A percentile compares a stretch with the other conserved stretches of the same genome.
phyloP scores from a whole-genome alignment of 2,888 invertebrate species.

The Volucella bombylans region DNA sequence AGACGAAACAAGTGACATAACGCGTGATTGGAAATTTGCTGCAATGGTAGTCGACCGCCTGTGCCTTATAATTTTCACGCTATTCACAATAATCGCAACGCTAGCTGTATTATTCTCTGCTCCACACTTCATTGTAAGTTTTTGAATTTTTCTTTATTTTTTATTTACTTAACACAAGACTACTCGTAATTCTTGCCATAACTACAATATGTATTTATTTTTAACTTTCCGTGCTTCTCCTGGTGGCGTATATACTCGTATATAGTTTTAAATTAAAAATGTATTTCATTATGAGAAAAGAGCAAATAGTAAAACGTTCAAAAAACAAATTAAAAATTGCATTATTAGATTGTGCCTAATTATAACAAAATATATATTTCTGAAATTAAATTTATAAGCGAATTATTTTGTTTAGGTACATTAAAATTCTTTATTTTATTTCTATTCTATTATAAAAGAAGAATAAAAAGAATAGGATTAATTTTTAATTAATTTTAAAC shows the following conservation, averaged over 20 bases:
- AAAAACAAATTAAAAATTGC: slow-evolving; percentile 68
- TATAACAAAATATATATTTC: slow-evolving; percentile 69
- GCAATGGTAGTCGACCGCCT: slow-evolving; percentile 99
- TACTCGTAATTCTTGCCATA: neutral
- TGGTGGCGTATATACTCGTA: neutral
- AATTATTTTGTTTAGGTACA: slow-evolving; percentile 48
- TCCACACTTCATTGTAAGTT: slow-evolving; percentile 94
- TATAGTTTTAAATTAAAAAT: slow-evolving; percentile 67
- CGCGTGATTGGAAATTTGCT: slow-evolving; percentile 99
- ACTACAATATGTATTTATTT: neutral
- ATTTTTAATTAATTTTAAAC: slow-evolving; percentile 35
- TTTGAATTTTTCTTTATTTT: neutral
- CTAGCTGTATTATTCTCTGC: slow-evolving; percentile 97
- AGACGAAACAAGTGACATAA: slow-evolving; percentile 95
- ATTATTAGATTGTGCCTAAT: slow-evolving; percentile 73
- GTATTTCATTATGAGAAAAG: slow-evolving; percentile 48
- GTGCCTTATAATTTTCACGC: slow-evolving; percentile 99
- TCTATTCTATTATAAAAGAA: slow-evolving; percentile 40
- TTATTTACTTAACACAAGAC: slow-evolving; percentile 2
- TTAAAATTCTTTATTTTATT: slow-evolving; percentile 44
- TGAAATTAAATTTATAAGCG: slow-evolving; percentile 58
- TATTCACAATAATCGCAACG: slow-evolving; percentile 98
- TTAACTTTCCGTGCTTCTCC: neutral
- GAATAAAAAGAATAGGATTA: slow-evolving; percentile 48
- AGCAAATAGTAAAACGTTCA: slow-evolving; percentile 64